phyloP scores from a whole-genome alignment of 2,888 invertebrate species.

The Dysmachus trigonus region DNA sequence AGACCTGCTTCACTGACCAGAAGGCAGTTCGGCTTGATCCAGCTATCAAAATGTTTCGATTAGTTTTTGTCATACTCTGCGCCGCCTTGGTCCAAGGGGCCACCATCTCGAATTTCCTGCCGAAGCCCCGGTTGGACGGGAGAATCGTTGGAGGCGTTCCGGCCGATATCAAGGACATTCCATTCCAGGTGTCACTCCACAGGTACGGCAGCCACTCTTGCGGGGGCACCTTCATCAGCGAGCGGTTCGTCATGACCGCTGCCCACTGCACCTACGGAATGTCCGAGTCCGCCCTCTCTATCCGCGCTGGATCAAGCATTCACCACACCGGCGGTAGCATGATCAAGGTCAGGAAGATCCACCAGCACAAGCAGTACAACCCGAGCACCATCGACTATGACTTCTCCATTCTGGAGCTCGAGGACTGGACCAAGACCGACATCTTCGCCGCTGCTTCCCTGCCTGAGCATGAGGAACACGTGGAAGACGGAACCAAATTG shows the following conservation, averaged over 20 bases:
- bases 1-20: background rate
- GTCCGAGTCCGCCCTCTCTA: conserved; percentile 47
- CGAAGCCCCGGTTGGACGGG: conserved; percentile 52
- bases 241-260: conserved; percentile 62
- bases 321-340: conserved; percentile 59
- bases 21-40: background rate
- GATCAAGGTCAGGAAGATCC: conserved; percentile 56
- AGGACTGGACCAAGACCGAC: conserved; percentile 51
- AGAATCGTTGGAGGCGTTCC: conserved; percentile 65
- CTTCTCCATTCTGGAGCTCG: conserved; percentile 62
- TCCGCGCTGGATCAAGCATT: conserved; percentile 62
- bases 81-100: background rate
- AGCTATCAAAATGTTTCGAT: conserved; percentile 3
- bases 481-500: conserved; percentile 56
- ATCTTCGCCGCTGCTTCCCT: conserved; percentile 54
- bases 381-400: conserved; percentile 62
- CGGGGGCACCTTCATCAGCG: conserved; percentile 64
- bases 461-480: conserved; percentile 52
- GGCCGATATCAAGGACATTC: conserved; percentile 61
- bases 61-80: background rate
- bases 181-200: conserved; percentile 65
- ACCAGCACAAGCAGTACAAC: conserved; percentile 61
- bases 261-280: conserved; percentile 61
- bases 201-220: conserved; percentile 61
- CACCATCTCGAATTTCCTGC: background rate